These are phyloP conservation scores for Halocaridina rubra DNA, from an alignment of 2,888 invertebrate species.

Conservation along the genomic window DNA sequence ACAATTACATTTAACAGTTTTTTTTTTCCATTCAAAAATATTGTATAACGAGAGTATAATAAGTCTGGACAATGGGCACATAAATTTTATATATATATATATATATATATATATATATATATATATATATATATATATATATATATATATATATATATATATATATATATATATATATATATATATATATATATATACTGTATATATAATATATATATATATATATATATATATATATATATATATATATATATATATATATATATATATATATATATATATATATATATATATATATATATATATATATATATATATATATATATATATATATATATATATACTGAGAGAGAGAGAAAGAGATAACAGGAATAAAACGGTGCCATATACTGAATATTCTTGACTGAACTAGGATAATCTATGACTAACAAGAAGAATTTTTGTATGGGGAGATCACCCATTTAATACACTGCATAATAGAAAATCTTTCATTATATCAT, in stretches of 20 bases:
- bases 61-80: too few relatives aligned
- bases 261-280: constrained; percentile 5
- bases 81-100: neutral
- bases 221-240: neutral
- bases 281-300: constrained; percentile 1
- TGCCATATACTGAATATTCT: too few relatives aligned
- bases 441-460: too few relatives aligned
- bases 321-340: neutral
- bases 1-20: too few relatives aligned
- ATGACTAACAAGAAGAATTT: too few relatives aligned
- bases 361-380: too few relatives aligned
- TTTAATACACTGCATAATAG: neutral
- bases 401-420: too few relatives aligned
- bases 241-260: constrained; percentile 1
- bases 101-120: neutral
- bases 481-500: too few relatives aligned
- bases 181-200: constrained; percentile 1
- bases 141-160: constrained; percentile 6
- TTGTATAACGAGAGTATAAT: too few relatives aligned
- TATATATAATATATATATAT: constrained; percentile 1
- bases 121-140: neutral
- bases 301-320: neutral
- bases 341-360: too few relatives aligned
- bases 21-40: too few relatives aligned
- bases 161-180: neutral